These are phyloP conservation scores for Drosophila lacteicornis DNA, from an alignment of 1,140 invertebrate genomes.

Conservation along the genomic window DNA sequence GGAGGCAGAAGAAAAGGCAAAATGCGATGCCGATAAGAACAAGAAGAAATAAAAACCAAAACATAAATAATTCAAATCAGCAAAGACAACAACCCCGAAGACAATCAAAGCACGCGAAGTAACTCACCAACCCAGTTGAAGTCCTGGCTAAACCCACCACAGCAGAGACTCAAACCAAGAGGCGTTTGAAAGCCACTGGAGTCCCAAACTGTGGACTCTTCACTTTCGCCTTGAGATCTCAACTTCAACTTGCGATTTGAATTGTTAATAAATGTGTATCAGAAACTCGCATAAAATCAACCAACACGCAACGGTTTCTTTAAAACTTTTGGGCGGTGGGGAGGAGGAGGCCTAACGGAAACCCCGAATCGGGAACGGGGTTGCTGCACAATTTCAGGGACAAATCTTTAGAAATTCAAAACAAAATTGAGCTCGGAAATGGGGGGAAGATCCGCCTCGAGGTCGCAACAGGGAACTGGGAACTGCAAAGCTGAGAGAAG, in stretches of 20 bases:
- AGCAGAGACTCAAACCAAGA: not conserved
- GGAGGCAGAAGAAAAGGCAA: not conserved
- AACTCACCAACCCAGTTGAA: conserved; percentile 6
- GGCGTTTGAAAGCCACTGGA: not conserved
- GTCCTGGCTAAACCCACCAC: not conserved
- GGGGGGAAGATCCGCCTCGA: conserved; percentile 28
- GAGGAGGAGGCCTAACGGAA: conserved; percentile 50
- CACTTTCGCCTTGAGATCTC: conserved; percentile 34
- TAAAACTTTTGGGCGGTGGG: not conserved
- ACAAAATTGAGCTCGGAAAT: conserved; percentile 10
- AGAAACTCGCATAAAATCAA: conserved; percentile 62
- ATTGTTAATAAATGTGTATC: conserved; percentile 71
- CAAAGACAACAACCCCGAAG: not conserved
- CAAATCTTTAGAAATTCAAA: conserved; percentile 31
- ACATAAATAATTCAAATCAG: not conserved
- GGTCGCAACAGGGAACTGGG: conserved; percentile 5
- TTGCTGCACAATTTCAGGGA: conserved; percentile 78
- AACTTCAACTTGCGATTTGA: conserved; percentile 59
- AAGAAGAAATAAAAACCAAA: not conserved
- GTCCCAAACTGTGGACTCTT: not conserved
- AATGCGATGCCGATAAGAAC: not conserved
- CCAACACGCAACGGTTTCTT: conserved; percentile 41
- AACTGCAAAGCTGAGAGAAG: not conserved
- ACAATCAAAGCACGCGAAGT: not conserved
- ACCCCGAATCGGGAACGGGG: conserved; percentile 59